These are phyloP conservation scores for Mastomys coucha DNA, from an alignment of 2,113 vertebrate species.

Conservation along the genomic window DNA sequence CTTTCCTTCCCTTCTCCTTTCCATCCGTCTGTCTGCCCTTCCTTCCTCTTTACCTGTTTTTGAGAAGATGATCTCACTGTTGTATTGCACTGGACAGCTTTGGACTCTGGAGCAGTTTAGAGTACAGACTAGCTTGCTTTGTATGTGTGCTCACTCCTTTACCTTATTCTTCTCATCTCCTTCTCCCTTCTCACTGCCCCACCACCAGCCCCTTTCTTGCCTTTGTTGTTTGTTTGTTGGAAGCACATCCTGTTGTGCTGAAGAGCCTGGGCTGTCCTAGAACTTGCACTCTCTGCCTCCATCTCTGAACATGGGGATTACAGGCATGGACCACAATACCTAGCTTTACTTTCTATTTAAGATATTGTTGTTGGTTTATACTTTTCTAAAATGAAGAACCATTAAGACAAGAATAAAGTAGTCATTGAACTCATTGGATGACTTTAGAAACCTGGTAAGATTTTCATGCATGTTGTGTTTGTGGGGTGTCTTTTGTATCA, in stretches of 20 bases:
- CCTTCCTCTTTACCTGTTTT: not conserved
- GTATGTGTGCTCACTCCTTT: not conserved
- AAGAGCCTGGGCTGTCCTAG: not conserved
- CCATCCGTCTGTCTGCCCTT: not conserved
- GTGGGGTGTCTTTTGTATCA: constrained; percentile 10
- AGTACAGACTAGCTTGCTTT: not conserved
- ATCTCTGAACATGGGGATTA: no score
- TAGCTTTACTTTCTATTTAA: not conserved
- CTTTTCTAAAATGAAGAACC: constrained; percentile 44
- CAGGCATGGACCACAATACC: not conserved
- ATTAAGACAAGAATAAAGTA: constrained; percentile 64
- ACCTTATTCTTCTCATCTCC: not conserved
- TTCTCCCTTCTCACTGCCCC: not conserved
- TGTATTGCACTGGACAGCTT: not conserved
- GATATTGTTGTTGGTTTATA: not conserved
- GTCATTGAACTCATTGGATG: constrained; percentile 10
- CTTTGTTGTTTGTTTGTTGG: not conserved
- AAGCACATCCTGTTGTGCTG: not conserved
- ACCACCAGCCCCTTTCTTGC: no score
- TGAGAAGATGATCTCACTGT: not conserved
- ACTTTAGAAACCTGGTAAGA: constrained; percentile 38
- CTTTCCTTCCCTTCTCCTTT: no score
- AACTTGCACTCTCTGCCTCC: not conserved
- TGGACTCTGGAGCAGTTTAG: not conserved
- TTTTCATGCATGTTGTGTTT: constrained; percentile 54